A percentile compares a stretch with the other conserved stretches of the same genome.
phyloP scores from a whole-genome alignment of 2,797 vertebrate species.

The Eurystomus glaucurus region DNA sequence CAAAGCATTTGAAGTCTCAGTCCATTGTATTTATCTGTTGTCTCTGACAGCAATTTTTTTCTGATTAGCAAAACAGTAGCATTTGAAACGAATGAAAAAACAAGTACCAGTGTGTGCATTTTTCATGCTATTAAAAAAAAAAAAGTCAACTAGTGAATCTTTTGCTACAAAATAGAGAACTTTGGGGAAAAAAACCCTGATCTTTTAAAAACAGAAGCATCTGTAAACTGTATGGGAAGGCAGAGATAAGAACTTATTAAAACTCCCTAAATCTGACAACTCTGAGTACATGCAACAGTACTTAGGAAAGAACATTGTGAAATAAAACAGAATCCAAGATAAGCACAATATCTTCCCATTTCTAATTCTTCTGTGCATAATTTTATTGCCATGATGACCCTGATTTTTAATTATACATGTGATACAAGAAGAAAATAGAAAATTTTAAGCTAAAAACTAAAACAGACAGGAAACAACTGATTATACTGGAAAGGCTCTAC shows the following conservation, averaged over 20 bases:
- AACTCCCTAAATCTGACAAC: not conserved
- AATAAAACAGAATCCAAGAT: not conserved
- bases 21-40: not conserved
- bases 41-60: not conserved
- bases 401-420: not conserved
- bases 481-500: not conserved
- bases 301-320: not conserved
- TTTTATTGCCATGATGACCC: not conserved
- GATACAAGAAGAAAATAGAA: not conserved
- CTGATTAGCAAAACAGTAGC: not conserved
- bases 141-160: not conserved
- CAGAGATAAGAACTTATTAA: not conserved
- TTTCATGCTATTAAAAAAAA: not conserved
- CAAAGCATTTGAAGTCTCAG: not conserved
- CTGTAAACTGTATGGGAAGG: not conserved
- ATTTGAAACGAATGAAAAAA: not conserved
- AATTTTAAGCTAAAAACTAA: not conserved
- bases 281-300: not conserved
- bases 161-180: not conserved
- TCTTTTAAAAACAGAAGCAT: not conserved
- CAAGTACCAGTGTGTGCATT: not conserved
- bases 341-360: not conserved
- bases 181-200: not conserved
- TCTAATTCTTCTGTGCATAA: not conserved
- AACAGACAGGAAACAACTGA: not conserved